Base-by-base conservation (phyloP, 2,888 invertebrate species). In the Octonoba sinensis region DNA sequence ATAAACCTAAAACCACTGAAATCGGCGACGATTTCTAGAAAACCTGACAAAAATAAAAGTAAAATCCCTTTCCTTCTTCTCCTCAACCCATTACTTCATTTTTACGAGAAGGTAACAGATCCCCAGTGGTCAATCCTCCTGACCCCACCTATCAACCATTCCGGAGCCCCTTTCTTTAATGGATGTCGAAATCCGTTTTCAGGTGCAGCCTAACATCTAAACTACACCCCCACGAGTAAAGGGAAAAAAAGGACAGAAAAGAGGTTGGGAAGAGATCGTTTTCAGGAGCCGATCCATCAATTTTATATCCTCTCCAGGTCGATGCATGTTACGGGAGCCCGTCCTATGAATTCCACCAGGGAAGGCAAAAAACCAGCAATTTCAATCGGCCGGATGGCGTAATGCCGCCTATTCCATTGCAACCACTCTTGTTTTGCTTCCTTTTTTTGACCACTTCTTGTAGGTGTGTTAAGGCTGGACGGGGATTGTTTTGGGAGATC, bases 161-260 rank as follows among this genome's bases (percentile, higher is more conserved):
- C 20, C 54, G 20, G 54, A 54, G 54, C 20, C n/a, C n/a, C n/a
- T 18, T 20, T 18, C 54, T 18, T 22, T 70, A 77, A 77, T 75
- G 75, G 75, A 67, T 77, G 76, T 77, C 69, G 69, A 56, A 69
- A 75, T 69, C 75, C 76, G 66, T 77, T 70, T 64, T 54, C 76
- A 70, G 70, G 69, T 70, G 56, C 73, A 54, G 18, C 65, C 22
- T 46, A 36, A 36, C 12, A 62, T 22, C 72, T n/a, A 54, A 22
- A 22, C 11, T 24, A 24, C 66, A 22, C 69, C 11, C 20, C 46
- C 11, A 70, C 44, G 24, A 36, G 56, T 51, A 73, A 22, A 54
- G 64, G 64, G 44, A 51, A 62, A 64, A 36, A 36, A 36, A 36
- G 36, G 36, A 36, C 54, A 54, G 60, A 47, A 65, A 22, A 47